Conservation (phyloP, 2,888 invertebrate species). For the Acleris cristana region DNA sequence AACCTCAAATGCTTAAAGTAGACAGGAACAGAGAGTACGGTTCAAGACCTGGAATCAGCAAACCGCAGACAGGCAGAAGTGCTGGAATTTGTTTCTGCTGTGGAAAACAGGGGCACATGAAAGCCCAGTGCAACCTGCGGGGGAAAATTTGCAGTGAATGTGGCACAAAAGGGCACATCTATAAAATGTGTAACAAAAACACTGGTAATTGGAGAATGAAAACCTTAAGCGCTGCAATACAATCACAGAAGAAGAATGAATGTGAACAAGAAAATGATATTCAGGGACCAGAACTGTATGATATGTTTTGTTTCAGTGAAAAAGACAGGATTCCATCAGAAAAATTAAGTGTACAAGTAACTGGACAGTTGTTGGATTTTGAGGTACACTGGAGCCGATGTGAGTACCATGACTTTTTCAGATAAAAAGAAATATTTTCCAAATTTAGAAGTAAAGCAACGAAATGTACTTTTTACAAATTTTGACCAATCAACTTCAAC, state of each 20-base stretch:
- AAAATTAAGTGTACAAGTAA: slow-evolving; percentile 5
- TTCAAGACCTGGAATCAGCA: too few species aligned
- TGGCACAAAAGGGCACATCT: slow-evolving; percentile 5
- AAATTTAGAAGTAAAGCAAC: slow-evolving; percentile 7
- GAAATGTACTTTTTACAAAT: slow-evolving; percentile 13
- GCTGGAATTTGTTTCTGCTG: too few species aligned
- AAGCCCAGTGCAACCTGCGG: not conserved
- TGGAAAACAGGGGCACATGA: too few species aligned
- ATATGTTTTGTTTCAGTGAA: slow-evolving; percentile 16
- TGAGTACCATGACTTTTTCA: slow-evolving; percentile 18
- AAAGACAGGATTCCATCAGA: not conserved
- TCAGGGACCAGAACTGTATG: slow-evolving; percentile 6
- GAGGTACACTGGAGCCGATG: too few species aligned
- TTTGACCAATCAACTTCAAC: slow-evolving; percentile 23
- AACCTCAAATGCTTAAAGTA: too few species aligned
- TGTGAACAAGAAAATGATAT: not conserved
- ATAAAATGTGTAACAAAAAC: not conserved
- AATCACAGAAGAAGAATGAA: not conserved
- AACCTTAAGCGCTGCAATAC: not conserved
- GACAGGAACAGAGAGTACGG: too few species aligned
- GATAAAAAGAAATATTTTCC: slow-evolving; percentile 27
- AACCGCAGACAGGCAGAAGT: too few species aligned
- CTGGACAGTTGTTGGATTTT: not conserved
- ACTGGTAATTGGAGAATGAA: not conserved
- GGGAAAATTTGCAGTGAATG: not conserved